phyloP scores from a whole-genome alignment of 2,113 vertebrate species.

The Miniopterus natalensis region DNA sequence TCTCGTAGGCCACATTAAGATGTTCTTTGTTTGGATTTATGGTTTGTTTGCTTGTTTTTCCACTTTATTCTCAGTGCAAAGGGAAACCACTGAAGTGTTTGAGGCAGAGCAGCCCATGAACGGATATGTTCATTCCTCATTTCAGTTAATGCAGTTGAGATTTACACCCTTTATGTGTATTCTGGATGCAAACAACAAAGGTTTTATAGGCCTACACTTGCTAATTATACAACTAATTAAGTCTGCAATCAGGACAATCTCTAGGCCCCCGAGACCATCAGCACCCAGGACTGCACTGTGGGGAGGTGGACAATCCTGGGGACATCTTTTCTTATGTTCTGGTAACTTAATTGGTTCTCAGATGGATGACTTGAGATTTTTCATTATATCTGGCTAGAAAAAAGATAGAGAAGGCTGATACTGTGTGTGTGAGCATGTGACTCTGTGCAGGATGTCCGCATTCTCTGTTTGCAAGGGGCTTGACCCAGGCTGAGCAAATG shows the following conservation, averaged over 20 bases:
- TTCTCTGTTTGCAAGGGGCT: slow-evolving; percentile 76
- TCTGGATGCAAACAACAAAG: slow-evolving; percentile 37
- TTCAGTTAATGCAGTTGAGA: neutral
- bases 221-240: slow-evolving; percentile 71
- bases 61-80: neutral
- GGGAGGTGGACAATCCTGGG: neutral
- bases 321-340: slow-evolving; percentile 25
- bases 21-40: neutral
- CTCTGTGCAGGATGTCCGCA: neutral
- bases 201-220: slow-evolving; percentile 13
- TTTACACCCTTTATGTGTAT: neutral
- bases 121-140: neutral
- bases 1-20: neutral
- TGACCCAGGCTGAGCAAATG: slow-evolving; percentile 80
- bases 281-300: neutral
- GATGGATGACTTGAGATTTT: slow-evolving; percentile 66
- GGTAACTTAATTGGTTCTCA: slow-evolving; percentile 66
- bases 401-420: slow-evolving; percentile 49
- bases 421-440: neutral
- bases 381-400: slow-evolving; percentile 46
- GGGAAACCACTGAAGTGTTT: neutral
- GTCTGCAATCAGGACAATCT: slow-evolving; percentile 52
- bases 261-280: neutral
- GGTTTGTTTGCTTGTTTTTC: slow-evolving; percentile 32
- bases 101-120: neutral